Evolutionary conservation across 2,888 invertebrate species (phyloP).

Genomic region (Girardia tigrina): DNA sequence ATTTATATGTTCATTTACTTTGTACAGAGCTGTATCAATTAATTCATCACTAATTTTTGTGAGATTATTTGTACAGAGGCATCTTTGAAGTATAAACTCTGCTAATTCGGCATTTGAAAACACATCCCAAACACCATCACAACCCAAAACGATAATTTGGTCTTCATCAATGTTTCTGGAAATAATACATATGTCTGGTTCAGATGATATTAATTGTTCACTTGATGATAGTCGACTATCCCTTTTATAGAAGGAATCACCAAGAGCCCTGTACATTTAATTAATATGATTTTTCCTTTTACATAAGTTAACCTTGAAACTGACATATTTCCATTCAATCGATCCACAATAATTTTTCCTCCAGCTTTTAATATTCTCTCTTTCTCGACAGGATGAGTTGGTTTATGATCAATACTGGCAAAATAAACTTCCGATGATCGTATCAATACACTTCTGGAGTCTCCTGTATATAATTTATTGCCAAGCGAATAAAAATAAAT

Average conservation of each 20-base stretch:
- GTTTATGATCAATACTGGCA: conserved; percentile 82
- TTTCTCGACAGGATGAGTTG: conserved; percentile 59
- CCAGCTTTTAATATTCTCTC: conserved; percentile 85
- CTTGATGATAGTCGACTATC: conserved; percentile 60
- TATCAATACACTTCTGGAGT: conserved; percentile 65
- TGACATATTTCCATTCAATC: conserved; percentile 88
- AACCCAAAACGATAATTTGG: conserved; percentile 63
- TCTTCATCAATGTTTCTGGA: background rate
- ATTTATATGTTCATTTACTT: no score
- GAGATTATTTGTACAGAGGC: background rate
- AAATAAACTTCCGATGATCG: background rate
- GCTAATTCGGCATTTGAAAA: conserved; percentile 89
- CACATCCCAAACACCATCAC: conserved; percentile 97
- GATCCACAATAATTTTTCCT: conserved; percentile 86
- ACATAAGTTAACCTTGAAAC: conserved; percentile 55
- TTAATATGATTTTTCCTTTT: background rate
- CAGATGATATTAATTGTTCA: conserved; percentile 91
- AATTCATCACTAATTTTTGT: background rate
- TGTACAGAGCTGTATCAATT: background rate
- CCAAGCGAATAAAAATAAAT: no score
- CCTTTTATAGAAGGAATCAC: conserved; percentile 64
- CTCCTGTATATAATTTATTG: conserved; percentile 37
- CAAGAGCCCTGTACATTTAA: conserved; percentile 64
- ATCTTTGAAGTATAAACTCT: conserved; percentile 53
- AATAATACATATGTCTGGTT: conserved; percentile 62